Base-by-base conservation (phyloP, 2,797 vertebrate species). In the Betta splendens region DNA sequence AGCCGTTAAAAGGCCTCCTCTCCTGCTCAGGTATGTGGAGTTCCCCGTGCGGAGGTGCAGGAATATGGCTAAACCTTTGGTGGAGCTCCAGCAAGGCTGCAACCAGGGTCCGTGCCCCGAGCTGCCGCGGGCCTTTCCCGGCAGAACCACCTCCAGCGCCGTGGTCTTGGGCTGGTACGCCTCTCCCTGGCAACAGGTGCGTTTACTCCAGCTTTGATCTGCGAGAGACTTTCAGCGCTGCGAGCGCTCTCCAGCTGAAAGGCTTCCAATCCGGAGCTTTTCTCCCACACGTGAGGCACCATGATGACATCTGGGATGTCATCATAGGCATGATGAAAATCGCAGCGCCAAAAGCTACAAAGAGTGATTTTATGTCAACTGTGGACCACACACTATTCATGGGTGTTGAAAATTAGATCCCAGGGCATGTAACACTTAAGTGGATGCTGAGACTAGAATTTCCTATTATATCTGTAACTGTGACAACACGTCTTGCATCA, bases 181-280 rank as follows among this genome's bases (percentile, higher is more conserved):
- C 0, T 98, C 95, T 0, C 94, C 95, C 7, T 99, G 97, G 97
- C 94, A 95, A 72, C 94, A 95, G 95, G 97, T 97, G 87, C 9
- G 17, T 32, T 54, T 50, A 25, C 10, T 37, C 45, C 25, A 2
- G 5, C 51, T 65, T 64, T 58, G n/a, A 38, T 55, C 17, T 31
- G 26, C 36, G 31, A 59, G 32, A 38, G 46, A 43, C 21, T 53
- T 48, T 68, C 33, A n/a, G 16, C n/a, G 8, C 47, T 55, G 1
- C n/a, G 1, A 17, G 3, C 38, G 40, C 5, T 4, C 47, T 66
- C 37, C 40, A 69, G 42, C 56, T 65, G 47, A 46, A 37, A 29
- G 15, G n/a, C 32, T 16, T 33, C 20, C 50, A 53, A 31, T 36
- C 40, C 47, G 10, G 22, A 53, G 20, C n/a, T 52, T 50, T 25